Base-by-base conservation (phyloP, 2,113 vertebrate genomes). In the Pagrus major region DNA sequence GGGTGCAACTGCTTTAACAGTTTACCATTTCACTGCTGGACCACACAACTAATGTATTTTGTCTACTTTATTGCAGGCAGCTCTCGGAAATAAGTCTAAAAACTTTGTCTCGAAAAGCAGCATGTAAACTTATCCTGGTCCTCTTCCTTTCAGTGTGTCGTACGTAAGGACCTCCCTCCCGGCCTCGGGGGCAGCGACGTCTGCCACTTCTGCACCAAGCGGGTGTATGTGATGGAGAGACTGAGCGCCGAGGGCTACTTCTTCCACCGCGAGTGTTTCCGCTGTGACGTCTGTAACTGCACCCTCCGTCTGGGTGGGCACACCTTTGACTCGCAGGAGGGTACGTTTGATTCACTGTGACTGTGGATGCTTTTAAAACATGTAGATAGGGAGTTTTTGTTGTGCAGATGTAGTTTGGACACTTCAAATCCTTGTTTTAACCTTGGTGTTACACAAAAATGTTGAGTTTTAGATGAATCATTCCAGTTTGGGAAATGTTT, bases 241-340 rank as follows among this genome's bases (percentile, higher is more conserved):
- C 95, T 98, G 58, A 97, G 97, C 0, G 96, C 97, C 0, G 98
- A 99, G 68, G 98, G 98, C 20, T 95, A 93, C 91, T 98, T 98
- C 93, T 99, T 99, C 91, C 98, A 99, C 67, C 93, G 97, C 0
- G 97, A 98, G 85, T 99, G 98, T 69, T 99, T 99, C 94, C 97
- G 96, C 90, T 99, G 98, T 79, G 90, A 95, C 3, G 31, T 95
- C 81, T 99, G 98, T 4, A 90, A 93, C 35, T 94, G 95, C 70
- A 96, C 95, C 0, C 93, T 99, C 59, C 96, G 96, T 4, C 90
- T 98, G 85, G 96, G 97, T 0, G 95, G 95, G 61, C 97, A 99
- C 3, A 90, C 95, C 66, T 99, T 98, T 47, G 96, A 97, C 90
- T 91, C 92, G 0, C 86, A 88, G 39, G 93, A 93, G 21, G 93